A percentile compares a stretch with the other conserved stretches of the same genome.
These are phyloP conservation scores for Vidua chalybeata DNA, from an alignment of 2,113 vertebrate genomes.

Conservation along the genomic window DNA sequence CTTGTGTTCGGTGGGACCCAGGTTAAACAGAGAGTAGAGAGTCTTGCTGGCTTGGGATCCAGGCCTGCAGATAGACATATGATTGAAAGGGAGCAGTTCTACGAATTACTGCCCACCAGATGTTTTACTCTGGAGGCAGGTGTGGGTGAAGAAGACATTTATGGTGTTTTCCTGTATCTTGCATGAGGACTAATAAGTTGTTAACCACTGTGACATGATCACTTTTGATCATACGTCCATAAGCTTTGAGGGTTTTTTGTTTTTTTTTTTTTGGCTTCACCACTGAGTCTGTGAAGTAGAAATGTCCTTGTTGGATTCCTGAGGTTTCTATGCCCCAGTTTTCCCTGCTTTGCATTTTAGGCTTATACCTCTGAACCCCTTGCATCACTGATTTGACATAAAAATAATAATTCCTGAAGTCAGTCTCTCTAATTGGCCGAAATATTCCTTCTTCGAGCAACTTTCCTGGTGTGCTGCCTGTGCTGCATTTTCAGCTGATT, in stretches of 20 bases:
- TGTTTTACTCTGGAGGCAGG: neutral
- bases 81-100: neutral
- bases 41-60: neutral
- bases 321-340: neutral
- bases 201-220: neutral
- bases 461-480: neutral
- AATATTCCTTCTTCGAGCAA: neutral
- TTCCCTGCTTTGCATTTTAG: neutral
- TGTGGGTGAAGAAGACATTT: neutral
- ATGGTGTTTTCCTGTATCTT: neutral
- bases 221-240: neutral
- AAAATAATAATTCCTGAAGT: neutral
- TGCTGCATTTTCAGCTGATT: neutral
- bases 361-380: neutral
- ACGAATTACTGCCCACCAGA: neutral
- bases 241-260: neutral
- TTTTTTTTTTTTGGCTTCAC: neutral
- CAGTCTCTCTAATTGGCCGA: neutral
- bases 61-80: accelerated
- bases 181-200: neutral
- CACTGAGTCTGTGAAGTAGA: neutral
- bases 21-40: neutral
- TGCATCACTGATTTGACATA: neutral
- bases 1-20: neutral
- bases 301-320: neutral